A percentile compares a stretch with the other conserved stretches of the same genome.
Evolutionary conservation across 2,797 vertebrate species (phyloP).

Genomic region (Brachymystax lenok): DNA sequence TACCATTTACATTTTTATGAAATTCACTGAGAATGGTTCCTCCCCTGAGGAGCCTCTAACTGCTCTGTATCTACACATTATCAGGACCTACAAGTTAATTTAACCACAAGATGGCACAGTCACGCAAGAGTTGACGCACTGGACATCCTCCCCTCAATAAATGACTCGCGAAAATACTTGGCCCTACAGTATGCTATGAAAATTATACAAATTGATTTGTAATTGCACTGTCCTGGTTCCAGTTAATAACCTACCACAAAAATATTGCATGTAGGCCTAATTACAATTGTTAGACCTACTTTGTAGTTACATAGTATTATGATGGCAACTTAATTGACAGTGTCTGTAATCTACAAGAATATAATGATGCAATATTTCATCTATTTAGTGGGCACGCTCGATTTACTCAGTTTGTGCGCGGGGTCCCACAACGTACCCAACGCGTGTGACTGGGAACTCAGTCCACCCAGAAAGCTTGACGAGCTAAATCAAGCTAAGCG

Average conservation of each 20-base stretch:
- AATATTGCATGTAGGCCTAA: neutral
- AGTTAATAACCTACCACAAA: neutral
- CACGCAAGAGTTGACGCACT: slow-evolving; percentile 60
- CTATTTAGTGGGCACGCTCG: too few relatives aligned
- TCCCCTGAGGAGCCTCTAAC: too few relatives aligned
- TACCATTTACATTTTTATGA: too few relatives aligned
- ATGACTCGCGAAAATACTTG: neutral
- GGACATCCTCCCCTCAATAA: neutral
- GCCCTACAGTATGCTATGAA: neutral
- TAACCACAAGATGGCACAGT: slow-evolving; percentile 68
- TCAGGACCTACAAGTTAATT: neutral
- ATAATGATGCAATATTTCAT: neutral
- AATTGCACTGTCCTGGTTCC: too few relatives aligned
- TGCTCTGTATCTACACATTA: neutral
- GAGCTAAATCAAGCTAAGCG: slow-evolving; percentile 25
- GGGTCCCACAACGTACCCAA: too few relatives aligned
- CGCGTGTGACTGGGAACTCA: too few relatives aligned
- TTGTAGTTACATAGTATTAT: neutral
- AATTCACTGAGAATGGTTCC: too few relatives aligned
- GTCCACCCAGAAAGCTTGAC: too few relatives aligned
- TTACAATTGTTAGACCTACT: neutral
- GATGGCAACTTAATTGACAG: neutral
- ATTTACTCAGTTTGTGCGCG: too few relatives aligned
- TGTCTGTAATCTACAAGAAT: neutral
- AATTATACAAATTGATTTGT: too few relatives aligned